Percentiles rank a stretch among this genome's conserved stretches.
Evolutionary conservation across 2,113 vertebrate species (phyloP).

Genomic region (Delphinus delphis): DNA sequence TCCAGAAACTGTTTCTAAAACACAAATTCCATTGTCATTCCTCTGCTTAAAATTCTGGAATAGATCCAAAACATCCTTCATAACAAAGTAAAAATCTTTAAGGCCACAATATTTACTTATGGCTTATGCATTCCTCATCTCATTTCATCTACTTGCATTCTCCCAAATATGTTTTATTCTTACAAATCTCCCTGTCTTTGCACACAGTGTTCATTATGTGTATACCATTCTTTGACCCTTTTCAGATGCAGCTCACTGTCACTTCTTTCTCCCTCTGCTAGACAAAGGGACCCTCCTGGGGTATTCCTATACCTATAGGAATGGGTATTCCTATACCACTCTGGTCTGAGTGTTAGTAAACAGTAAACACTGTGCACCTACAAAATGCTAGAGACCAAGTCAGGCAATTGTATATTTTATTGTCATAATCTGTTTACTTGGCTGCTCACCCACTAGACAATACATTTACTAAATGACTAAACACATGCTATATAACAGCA

Average conservation of each 20-base stretch:
- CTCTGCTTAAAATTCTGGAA: slow-evolving; percentile 22
- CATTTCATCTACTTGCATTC: not conserved
- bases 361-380: not conserved
- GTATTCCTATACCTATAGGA: not conserved
- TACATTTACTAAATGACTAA: not conserved
- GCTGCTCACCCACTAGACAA: not conserved
- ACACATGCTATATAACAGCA: not conserved
- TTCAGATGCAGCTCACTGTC: not conserved
- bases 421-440: not conserved
- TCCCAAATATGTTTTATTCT: not conserved
- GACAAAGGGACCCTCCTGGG: not conserved
- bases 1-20: slow-evolving; percentile 30
- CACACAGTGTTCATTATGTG: not conserved
- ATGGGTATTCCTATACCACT: not conserved
- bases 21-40: not conserved
- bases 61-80: not conserved
- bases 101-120: not conserved
- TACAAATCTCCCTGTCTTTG: not conserved
- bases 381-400: not conserved
- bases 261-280: not conserved
- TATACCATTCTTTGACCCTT: not conserved
- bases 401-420: not conserved
- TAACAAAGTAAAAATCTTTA: slow-evolving; percentile 18
- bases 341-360: not conserved
- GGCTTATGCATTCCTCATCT: not conserved